phyloP scores from a whole-genome alignment of 2,888 invertebrate genomes.

The Anthophora plumipes region DNA sequence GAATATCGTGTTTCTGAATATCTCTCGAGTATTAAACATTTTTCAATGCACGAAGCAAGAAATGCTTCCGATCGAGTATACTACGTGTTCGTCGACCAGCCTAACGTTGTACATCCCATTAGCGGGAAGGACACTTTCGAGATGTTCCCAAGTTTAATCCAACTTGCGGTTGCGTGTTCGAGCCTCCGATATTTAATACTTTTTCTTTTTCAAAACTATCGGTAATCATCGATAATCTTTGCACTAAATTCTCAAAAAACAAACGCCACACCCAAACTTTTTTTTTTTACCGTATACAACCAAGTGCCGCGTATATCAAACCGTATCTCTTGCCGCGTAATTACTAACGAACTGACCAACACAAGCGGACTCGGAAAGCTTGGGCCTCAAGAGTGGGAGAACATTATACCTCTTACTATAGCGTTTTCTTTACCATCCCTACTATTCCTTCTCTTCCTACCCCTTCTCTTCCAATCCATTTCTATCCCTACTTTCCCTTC shows the following conservation, averaged over 20 bases:
- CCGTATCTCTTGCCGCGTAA: slow-evolving; percentile 45
- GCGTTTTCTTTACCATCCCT: slow-evolving; percentile 15
- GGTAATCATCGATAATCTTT: not conserved
- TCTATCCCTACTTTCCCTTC: slow-evolving; percentile 12
- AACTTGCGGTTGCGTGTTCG: not conserved
- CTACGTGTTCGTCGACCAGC: not conserved
- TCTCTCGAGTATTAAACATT: slow-evolving; percentile 7
- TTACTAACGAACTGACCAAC: slow-evolving; percentile 52
- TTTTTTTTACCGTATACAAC: slow-evolving; percentile 16
- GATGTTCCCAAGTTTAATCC: not conserved
- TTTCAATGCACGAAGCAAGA: not conserved
- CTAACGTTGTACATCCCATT: slow-evolving; percentile 6
- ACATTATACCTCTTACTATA: slow-evolving; percentile 17
- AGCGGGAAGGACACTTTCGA: slow-evolving; percentile 18
- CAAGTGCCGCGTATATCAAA: slow-evolving; percentile 10
- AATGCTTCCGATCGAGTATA: not conserved
- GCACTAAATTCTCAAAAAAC: slow-evolving; percentile 7
- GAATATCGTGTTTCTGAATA: not conserved
- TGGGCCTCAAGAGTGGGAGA: slow-evolving; percentile 55
- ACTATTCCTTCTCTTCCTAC: slow-evolving; percentile 2
- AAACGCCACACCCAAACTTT: slow-evolving; percentile 59
- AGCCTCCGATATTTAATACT: not conserved
- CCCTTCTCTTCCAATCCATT: slow-evolving; percentile 15
- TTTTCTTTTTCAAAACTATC: not conserved
- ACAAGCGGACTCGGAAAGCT: slow-evolving; percentile 47